Evolutionary conservation across 2,113 vertebrate species (phyloP), one percentile per base, ranked within the genome.

Genomic region (Montifringilla adamsi): DNA sequence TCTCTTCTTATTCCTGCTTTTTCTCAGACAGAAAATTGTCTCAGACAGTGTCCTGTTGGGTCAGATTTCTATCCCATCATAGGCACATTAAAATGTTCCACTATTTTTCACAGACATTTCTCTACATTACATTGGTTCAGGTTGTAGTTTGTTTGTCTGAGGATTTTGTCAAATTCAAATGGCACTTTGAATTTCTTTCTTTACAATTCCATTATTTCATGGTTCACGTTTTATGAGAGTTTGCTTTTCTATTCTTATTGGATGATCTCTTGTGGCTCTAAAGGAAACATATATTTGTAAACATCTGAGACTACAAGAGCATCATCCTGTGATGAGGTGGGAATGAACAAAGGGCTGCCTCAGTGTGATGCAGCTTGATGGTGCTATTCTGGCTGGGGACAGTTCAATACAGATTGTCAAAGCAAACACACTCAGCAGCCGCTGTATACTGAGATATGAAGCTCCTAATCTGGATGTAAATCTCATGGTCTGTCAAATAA

Each of bases 401-500:
- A 68, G 46, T 41, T 87, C 77, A 70, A 9, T 75, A 62, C 24
- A 92, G 58, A 87, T 5, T 73, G 22, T 41, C 68, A 94, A 93
- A 79, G 10, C 68, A 87, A 87, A 83, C 35, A 35, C 44, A 33
- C 76, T 92, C 80, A 41, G 7, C 7, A 56, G n/a, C 26, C 31
- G 49, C 18, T 18, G 27, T 43, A 41, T 37, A 69, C 4, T 43
- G 22, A 95, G 28, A 11, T 75, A 33, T 4, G 60, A 94, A 89
- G 11, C 16, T 62, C 31, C 23, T 69, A 80, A 67, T 84, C 27
- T 87, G 15, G 19, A 81, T 81, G 63, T 94, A 63, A 44, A 90
- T 47, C 75, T 95, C 81, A 62, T 50, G 28, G 13, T 77, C 53
- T 87, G 82, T 80, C 73, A 75, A 90, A 89, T 91, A 74, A 95